Conservation (phyloP, 2,113 vertebrate genomes). For the Lepisosteus osseus region DNA sequence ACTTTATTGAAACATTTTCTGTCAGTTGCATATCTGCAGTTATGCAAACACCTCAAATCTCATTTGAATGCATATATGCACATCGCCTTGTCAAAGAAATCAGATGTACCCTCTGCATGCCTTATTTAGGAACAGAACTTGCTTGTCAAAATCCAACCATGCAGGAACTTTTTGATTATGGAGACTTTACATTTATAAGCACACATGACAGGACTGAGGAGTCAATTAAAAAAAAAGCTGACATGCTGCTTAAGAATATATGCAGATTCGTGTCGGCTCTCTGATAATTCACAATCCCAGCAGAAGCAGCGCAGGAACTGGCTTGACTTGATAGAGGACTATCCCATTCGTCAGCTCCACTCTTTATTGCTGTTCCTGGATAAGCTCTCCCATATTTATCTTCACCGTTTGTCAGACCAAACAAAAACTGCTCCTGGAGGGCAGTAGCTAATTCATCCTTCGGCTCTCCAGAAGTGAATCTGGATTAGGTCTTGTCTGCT, state of each 20-base stretch:
- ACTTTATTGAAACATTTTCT: no score
- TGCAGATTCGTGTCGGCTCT: not conserved
- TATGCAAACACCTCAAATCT: not conserved
- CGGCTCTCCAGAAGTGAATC: not conserved
- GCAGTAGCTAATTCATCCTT: constrained; percentile 2
- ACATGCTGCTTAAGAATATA: not conserved
- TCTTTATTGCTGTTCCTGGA: not conserved
- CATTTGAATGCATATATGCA: not conserved
- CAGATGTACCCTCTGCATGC: not conserved
- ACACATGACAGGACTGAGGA: not conserved
- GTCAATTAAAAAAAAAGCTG: constrained; percentile 1
- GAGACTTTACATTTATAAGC: not conserved
- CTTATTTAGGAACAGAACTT: constrained; percentile 4
- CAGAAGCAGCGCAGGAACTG: not conserved
- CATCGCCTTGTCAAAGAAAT: not conserved
- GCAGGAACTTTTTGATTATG: not conserved
- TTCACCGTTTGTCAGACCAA: not conserved
- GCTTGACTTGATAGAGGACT: not conserved
- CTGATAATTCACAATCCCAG: not conserved
- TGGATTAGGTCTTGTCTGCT: not conserved
- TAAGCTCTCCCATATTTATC: constrained; percentile 2
- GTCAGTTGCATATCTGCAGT: no score
- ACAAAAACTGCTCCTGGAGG: constrained; percentile 2
- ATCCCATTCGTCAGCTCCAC: not conserved
- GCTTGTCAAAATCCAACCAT: not conserved